Evolutionary conservation across 2,113 vertebrate genomes (phyloP), one percentile per base, ranked within the genome.

Genomic region (Amblyopsis rosae): DNA sequence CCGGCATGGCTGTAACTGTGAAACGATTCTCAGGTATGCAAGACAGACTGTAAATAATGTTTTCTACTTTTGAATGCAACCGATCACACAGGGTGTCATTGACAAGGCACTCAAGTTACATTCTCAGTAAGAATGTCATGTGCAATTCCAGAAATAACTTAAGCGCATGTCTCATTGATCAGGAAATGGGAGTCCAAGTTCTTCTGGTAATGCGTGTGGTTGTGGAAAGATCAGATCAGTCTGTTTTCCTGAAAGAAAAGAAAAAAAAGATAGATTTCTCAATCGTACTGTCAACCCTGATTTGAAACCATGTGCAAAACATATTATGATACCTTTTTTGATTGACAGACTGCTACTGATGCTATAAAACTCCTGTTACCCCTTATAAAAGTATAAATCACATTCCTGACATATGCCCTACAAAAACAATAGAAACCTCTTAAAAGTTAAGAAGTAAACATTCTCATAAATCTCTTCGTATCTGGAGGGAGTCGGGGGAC

Each of bases 1-100:
- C 97, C 69, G 98, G 98, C 98, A 99, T 99, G 75, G 86, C 93
- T 89, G 63, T 54, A 55, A 71, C 65, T 77, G 60, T 33, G 12
- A 45, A 65, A 48, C 59, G 76, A 67, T 69, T 67, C 62, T 84
- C 65, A 69, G 80, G 63, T 62, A n/a, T 19, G 63, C n/a, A 26
- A 26, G 26, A 26, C 26, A 54, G 69, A 72, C 32, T 62, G 76
- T 59, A 10, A 6, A 75, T 72, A 67, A 65, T 45, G 62, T 59
- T 77, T 57, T 81, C 6, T 47, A 45, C 59, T 77, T 79, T 48
- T 74, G 72, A 81, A 84, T 3, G 75, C 67, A 67, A n/a, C 4
- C 62, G 48, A 53, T 48, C 33, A 9, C 9, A 15, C 49, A 35
- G 26, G 16, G 73, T 70, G 80, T 68, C 75, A 59, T 68, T 45